Conservation (phyloP, 1,140 invertebrate species). For the Papilio polytes region DNA sequence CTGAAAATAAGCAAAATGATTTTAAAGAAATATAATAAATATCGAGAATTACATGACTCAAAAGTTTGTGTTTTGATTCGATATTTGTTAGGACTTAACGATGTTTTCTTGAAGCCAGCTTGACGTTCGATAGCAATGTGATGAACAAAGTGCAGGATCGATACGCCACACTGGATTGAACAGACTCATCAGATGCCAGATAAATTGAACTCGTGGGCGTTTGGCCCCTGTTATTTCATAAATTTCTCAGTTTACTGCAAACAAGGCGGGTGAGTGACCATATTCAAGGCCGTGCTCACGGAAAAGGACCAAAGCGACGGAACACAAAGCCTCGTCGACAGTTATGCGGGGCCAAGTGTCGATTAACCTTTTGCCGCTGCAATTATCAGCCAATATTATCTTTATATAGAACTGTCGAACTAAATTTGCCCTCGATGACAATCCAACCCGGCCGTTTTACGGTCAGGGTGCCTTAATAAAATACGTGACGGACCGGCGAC, state of each 20-base stretch:
- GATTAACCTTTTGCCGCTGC: slow-evolving; percentile 73
- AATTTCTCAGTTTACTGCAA: slow-evolving; percentile 64
- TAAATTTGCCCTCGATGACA: slow-evolving; percentile 61
- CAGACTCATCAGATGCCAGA: slow-evolving; percentile 56
- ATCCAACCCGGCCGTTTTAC: slow-evolving; percentile 67
- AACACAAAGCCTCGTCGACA: slow-evolving; percentile 55
- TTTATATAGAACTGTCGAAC: slow-evolving; percentile 59
- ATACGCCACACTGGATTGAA: slow-evolving; percentile 28
- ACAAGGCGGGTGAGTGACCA: slow-evolving; percentile 68
- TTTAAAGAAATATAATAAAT: background rate
- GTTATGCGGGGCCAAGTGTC: slow-evolving; percentile 70
- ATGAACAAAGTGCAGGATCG: slow-evolving; percentile 31
- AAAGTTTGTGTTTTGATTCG: background rate
- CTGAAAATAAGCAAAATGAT: too few relatives aligned
- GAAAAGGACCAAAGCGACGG: slow-evolving; percentile 60
- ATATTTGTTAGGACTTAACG: background rate
- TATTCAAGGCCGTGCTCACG: slow-evolving; percentile 65
- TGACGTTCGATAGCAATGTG: background rate
- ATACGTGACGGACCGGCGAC: slow-evolving; percentile 64
- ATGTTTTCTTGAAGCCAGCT: slow-evolving; percentile 18
- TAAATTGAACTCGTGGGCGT: slow-evolving; percentile 60
- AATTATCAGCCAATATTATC: slow-evolving; percentile 74
- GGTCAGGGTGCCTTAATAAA: slow-evolving; percentile 66
- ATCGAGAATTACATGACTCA: background rate
- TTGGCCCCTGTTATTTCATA: slow-evolving; percentile 67